Base-by-base conservation (phyloP, 2,113 vertebrate genomes). In the Podarcis muralis region DNA sequence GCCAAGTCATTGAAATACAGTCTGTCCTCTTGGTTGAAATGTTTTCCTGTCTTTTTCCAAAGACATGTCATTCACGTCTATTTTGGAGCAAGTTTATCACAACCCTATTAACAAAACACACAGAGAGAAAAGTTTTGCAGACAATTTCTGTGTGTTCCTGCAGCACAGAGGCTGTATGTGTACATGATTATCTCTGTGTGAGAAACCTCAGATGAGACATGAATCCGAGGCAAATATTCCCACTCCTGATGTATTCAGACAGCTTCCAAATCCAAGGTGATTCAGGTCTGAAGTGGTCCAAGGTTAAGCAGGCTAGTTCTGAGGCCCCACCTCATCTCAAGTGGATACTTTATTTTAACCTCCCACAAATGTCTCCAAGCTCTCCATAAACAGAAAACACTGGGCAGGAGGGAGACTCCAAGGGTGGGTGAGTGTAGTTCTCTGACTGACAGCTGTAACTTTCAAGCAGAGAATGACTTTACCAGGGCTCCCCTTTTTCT, bases 31-130 rank as follows among this genome's bases (percentile, higher is more conserved):
- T 86, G 0, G 25, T 48, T 90, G 79, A 81, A 93, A 88, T 89
- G 69, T 86, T 96, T 95, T 89, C 89, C 95, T 96, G 87, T 43
- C 27, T 68, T 90, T 95, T 93, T 93, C 75, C 71, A 79, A 57
- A 20, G 57, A 89, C 89, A 93, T 91, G 86, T 84, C 79, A 85
- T 92, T 92, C 92, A 82, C 88, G 86, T 91, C 89, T 94, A 90
- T 90, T 91, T 93, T 84, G 88, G 90, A 88, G 16, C 23, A 81
- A 71, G 23, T 12, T 30, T 78, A 77, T 5, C 35, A 62, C 40
- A 85, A 3, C 37, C 57, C 87, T 87, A 81, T 9, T 40, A 82
- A 87, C 4, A 0, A 1, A 0, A 62, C 66, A 71, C 2, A 0
- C 79, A 87, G 75, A 81, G 48, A 0, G 0, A 22, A 4, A 2